Conservation (phyloP, 2,888 invertebrate species). For the Hemaris fuciformis region DNA sequence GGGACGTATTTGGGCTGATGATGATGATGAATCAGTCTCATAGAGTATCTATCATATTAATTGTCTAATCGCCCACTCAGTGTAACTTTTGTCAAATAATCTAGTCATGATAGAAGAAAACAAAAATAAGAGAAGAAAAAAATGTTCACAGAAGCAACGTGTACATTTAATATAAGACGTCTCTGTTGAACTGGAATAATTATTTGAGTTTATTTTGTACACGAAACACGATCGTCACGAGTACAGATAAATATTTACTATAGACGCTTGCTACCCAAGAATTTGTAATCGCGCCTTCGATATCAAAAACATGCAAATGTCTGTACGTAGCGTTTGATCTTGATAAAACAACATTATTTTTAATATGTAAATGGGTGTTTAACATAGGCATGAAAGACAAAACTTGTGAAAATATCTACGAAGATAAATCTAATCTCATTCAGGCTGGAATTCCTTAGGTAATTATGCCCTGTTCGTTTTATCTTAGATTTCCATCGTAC, state of each 20-base stretch:
- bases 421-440: background rate
- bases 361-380: slow-evolving; percentile 12
- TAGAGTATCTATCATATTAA: no score
- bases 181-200: slow-evolving; percentile 25
- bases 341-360: slow-evolving; percentile 17
- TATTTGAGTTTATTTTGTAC: slow-evolving; percentile 31
- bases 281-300: slow-evolving; percentile 20
- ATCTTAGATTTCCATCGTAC: background rate
- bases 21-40: no score
- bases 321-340: slow-evolving; percentile 8
- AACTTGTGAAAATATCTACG: background rate
- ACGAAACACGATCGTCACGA: slow-evolving; percentile 27
- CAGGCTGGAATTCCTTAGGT: background rate
- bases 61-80: no score
- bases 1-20: no score
- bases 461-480: background rate
- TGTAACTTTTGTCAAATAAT: no score
- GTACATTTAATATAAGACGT: background rate
- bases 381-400: background rate
- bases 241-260: slow-evolving; percentile 33
- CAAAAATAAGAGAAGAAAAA: background rate
- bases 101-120: no score
- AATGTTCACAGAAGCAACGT: background rate
- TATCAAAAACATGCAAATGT: slow-evolving; percentile 13
- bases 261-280: slow-evolving; percentile 17